These are phyloP conservation scores for Hemibagrus wyckioides DNA, from an alignment of 2,113 vertebrate genomes.

Conservation along the genomic window DNA sequence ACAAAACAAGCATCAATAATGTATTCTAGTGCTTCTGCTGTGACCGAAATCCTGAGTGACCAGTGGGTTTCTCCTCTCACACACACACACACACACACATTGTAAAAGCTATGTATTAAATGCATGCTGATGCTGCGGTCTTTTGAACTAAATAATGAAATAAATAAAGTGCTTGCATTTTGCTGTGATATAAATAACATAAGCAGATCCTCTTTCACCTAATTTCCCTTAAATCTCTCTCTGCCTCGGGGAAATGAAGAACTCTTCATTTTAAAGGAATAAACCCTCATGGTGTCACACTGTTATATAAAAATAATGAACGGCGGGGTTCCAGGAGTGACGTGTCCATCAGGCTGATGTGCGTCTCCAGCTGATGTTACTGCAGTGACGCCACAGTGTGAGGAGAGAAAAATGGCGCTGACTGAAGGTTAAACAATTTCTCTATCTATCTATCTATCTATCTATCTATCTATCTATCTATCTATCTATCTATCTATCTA, in stretches of 20 bases:
- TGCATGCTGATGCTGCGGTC: neutral
- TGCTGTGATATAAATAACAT: neutral
- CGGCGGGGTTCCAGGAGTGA: neutral
- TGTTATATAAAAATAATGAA: neutral
- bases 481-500: neutral
- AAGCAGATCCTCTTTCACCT: neutral
- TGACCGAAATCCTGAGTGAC: neutral
- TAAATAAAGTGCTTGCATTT: neutral
- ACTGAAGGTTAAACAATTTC: neutral
- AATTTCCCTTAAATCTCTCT: neutral
- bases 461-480: neutral
- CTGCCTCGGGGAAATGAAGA: neutral
- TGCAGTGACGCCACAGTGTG: neutral
- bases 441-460: neutral
- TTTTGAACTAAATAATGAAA: neutral
- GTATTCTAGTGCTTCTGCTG: neutral
- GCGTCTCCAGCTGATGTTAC: neutral
- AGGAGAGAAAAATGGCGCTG: neutral
- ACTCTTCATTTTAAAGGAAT: neutral
- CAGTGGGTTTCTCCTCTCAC: neutral
- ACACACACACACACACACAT: neutral
- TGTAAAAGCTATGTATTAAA: neutral
- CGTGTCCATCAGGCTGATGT: neutral
- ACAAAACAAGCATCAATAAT: neutral
- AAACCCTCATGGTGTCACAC: neutral